Evolutionary conservation across 64 coral and sea anemone species (phyloP).

Genomic region (Stylophora pistillata): DNA sequence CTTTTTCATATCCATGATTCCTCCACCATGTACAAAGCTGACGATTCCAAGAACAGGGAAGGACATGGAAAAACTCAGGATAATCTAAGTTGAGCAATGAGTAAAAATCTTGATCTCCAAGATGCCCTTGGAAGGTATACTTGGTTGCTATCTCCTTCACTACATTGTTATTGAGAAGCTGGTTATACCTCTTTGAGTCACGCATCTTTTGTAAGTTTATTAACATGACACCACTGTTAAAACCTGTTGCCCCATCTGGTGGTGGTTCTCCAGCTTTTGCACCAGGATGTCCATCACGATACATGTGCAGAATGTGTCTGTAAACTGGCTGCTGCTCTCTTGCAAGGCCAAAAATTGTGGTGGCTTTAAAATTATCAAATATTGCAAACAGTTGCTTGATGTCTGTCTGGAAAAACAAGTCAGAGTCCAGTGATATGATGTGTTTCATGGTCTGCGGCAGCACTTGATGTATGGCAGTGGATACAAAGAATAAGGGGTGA

Average conservation of each 20-base stretch:
- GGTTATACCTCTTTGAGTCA: constrained; percentile 54
- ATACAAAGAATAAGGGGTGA: constrained; percentile 80
- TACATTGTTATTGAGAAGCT: constrained; percentile 25
- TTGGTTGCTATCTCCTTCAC: constrained; percentile 67
- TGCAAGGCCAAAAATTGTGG: constrained; percentile 79
- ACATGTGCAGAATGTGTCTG: constrained; percentile 66
- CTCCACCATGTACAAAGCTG: constrained; percentile 87
- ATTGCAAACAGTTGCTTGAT: constrained; percentile 84
- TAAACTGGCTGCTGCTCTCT: constrained; percentile 81
- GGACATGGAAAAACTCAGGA: constrained; percentile 71
- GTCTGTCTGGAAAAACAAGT: constrained; percentile 74
- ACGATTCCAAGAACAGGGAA: constrained; percentile 93
- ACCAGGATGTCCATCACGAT: constrained; percentile 45
- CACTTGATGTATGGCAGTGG: constrained; percentile 66
- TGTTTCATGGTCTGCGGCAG: constrained; percentile 53
- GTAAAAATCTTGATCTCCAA: constrained; percentile 97
- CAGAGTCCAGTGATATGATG: constrained; percentile 75
- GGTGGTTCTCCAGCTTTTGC: constrained; percentile 79
- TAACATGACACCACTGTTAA: constrained; percentile 88
- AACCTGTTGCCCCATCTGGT: constrained; percentile 80
- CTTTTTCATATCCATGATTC: constrained; percentile 67
- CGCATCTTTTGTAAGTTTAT: constrained; percentile 79
- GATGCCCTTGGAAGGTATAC: constrained; percentile 73
- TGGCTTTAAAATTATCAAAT: constrained; percentile 70
- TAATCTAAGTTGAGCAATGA: constrained; percentile 79